These are phyloP conservation scores for Ephydatia muelleri DNA, from an alignment of 37 sponge, comb jelly and placozoan genomes.

Conservation along the genomic window DNA sequence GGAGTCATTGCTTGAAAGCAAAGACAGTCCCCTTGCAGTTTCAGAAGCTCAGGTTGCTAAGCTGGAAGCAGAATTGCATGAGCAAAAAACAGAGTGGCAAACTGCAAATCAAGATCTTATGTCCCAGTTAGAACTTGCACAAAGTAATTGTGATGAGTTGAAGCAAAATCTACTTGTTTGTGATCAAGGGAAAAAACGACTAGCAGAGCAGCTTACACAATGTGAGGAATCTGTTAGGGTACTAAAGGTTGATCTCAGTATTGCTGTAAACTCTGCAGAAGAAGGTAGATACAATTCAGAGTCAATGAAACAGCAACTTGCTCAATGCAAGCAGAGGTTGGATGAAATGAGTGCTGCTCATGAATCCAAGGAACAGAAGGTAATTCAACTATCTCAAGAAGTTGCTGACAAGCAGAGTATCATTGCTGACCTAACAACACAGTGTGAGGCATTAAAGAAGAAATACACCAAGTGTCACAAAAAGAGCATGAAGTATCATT, in stretches of 20 bases:
- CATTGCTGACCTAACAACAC: slow-evolving; percentile 18
- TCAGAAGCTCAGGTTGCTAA: neutral
- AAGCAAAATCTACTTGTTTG: neutral
- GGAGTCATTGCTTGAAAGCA: slow-evolving; percentile 7
- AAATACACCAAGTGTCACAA: neutral
- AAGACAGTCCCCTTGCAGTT: slow-evolving; percentile 19
- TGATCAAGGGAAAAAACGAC: slow-evolving; percentile 7
- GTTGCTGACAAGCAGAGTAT: slow-evolving; percentile 28
- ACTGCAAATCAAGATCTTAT: slow-evolving; percentile 26
- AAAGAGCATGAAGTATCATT: neutral
- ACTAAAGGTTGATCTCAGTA: slow-evolving; percentile 35
- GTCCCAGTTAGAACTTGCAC: slow-evolving; percentile 55
- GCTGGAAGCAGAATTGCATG: slow-evolving; percentile 4
- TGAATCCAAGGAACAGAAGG: neutral
- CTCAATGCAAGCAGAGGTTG: neutral
- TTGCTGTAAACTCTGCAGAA: slow-evolving; percentile 25
- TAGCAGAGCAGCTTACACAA: slow-evolving; percentile 16
- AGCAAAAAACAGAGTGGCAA: slow-evolving; percentile 20
- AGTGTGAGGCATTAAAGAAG: slow-evolving; percentile 39
- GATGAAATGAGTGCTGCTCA: slow-evolving; percentile 7
- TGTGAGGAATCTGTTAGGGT: slow-evolving; percentile 25
- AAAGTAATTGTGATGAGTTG: slow-evolving; percentile 20
- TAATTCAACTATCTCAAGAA: slow-evolving; percentile 1
- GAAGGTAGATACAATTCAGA: neutral
- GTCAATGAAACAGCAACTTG: neutral